These are phyloP conservation scores for Meandrina meandrites DNA, from an alignment of 92 coral and sea anemone species.

Conservation along the genomic window DNA sequence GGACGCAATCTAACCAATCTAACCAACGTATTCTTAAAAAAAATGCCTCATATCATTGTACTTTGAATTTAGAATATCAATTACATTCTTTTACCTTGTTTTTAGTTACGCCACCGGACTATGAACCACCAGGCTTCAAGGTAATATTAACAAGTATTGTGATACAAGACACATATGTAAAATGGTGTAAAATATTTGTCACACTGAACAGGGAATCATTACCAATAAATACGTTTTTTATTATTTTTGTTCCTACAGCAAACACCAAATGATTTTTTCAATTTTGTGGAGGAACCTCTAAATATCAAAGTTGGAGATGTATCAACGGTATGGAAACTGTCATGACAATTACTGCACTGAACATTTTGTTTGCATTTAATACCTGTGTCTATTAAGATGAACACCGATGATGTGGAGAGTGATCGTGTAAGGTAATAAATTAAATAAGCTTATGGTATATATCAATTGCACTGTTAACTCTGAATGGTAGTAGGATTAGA, in stretches of 20 bases:
- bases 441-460: no score
- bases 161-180: no score
- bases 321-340: slow-evolving; percentile 73
- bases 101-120: slow-evolving; percentile 88
- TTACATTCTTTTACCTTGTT: background rate
- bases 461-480: no score
- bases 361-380: no score
- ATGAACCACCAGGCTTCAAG: slow-evolving; percentile 98
- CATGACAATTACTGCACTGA: no score
- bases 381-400: background rate
- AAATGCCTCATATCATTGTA: no score
- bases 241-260: slow-evolving; percentile 49
- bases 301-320: slow-evolving; percentile 94
- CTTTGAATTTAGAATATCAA: background rate
- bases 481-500: background rate
- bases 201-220: background rate
- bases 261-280: slow-evolving; percentile 67
- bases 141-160: slow-evolving; percentile 41
- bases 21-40: no score
- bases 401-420: background rate
- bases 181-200: background rate
- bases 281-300: slow-evolving; percentile 85
- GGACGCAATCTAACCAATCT: no score
- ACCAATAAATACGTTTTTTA: background rate
- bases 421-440: no score